A percentile compares a stretch with the other conserved stretches of the same genome.
Conservation (phyloP, 1,140 invertebrate genomes). For the Cryptotermes secundus region DNA sequence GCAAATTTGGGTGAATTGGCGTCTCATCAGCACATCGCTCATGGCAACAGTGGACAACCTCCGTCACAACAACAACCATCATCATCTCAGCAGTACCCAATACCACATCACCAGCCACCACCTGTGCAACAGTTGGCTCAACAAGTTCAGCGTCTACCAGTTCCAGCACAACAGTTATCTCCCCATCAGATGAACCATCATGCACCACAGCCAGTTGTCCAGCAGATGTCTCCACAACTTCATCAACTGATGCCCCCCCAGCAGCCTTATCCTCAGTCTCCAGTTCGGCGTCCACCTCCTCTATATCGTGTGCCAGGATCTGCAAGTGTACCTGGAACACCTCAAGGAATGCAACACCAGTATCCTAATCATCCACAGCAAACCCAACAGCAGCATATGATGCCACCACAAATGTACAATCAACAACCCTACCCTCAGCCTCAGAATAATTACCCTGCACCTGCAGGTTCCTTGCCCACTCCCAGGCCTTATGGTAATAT, state of each 20-base stretch:
- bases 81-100: slow-evolving; percentile 38
- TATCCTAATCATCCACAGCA: slow-evolving; percentile 45
- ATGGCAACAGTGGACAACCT: slow-evolving; percentile 44
- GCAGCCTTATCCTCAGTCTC: slow-evolving; percentile 40
- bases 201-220: slow-evolving; percentile 41
- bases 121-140: slow-evolving; percentile 54
- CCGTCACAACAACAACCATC: slow-evolving; percentile 42
- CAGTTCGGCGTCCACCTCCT: slow-evolving; percentile 34
- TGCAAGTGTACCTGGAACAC: slow-evolving; percentile 39
- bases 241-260: slow-evolving; percentile 49
- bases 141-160: slow-evolving; percentile 52
- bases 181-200: slow-evolving; percentile 40
- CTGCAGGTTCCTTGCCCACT: slow-evolving; percentile 17
- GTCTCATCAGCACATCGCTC: slow-evolving; percentile 47
- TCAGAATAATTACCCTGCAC: neutral
- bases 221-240: slow-evolving; percentile 51
- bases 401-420: slow-evolving; percentile 37
- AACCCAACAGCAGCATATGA: slow-evolving; percentile 44
- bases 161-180: slow-evolving; percentile 47
- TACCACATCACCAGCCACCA: slow-evolving; percentile 51
- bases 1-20: slow-evolving; percentile 45
- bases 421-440: slow-evolving; percentile 22
- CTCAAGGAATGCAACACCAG: slow-evolving; percentile 35
- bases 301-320: slow-evolving; percentile 39
- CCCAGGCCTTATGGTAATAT: slow-evolving; percentile 40